Conservation (phyloP, 2,797 vertebrate genomes). For the Acanthornis magna region DNA sequence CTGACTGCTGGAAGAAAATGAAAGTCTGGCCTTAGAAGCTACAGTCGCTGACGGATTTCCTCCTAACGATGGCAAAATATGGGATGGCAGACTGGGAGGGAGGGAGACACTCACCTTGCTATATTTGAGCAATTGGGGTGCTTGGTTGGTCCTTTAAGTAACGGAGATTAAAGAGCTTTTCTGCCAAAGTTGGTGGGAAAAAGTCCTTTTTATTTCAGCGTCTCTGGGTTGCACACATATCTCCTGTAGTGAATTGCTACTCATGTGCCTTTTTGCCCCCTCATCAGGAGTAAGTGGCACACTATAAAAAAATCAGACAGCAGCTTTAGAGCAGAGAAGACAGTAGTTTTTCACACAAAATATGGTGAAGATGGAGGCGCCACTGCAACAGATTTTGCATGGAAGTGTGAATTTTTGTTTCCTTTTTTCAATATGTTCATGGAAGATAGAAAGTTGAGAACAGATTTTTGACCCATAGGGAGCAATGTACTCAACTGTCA, state of each 20-base stretch:
- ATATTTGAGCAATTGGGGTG: background rate
- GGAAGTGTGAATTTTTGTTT: background rate
- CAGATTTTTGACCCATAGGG: background rate
- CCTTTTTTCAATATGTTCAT: background rate
- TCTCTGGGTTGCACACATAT: background rate
- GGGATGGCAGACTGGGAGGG: background rate
- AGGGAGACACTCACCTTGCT: background rate
- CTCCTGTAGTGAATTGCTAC: background rate
- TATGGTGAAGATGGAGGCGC: background rate
- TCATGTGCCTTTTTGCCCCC: background rate
- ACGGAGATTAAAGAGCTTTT: background rate
- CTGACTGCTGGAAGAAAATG: conserved; percentile 7
- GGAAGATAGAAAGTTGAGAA: background rate
- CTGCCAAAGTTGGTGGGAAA: background rate
- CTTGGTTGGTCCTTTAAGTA: background rate
- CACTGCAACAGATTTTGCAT: background rate
- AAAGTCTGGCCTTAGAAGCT: background rate
- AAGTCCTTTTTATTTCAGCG: background rate
- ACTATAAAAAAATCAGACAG: background rate
- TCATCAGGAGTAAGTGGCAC: background rate
- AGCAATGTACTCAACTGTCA: background rate
- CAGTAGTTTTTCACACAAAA: background rate
- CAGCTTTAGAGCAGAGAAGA: background rate
- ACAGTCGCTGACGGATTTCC: background rate
- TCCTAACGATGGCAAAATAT: background rate